phyloP scores from a whole-genome alignment of 2,113 vertebrate species.

The Amia ocellicauda region DNA sequence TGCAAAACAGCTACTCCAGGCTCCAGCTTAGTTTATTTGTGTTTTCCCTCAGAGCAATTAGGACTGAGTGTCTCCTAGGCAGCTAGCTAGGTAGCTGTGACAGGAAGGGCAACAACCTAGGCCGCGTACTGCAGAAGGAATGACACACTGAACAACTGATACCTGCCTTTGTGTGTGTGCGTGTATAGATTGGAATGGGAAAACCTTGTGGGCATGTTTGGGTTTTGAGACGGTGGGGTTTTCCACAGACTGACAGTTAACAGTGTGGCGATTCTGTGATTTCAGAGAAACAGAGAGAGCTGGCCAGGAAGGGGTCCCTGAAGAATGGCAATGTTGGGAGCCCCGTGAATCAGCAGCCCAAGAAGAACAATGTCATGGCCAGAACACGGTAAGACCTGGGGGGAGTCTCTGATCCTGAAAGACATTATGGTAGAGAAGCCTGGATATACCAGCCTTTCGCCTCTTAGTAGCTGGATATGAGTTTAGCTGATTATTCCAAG shows the following conservation, averaged over 20 bases:
- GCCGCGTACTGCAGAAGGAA: too few relatives aligned
- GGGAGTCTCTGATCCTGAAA: too few relatives aligned
- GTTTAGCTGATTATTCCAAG: too few relatives aligned
- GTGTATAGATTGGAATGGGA: too few relatives aligned
- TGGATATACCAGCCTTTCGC: too few relatives aligned
- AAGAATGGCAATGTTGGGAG: constrained; percentile 90
- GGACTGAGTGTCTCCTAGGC: neutral
- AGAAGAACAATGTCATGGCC: constrained; percentile 98
- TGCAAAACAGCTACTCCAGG: neutral
- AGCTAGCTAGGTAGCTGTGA: too few relatives aligned
- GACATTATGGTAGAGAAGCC: too few relatives aligned
- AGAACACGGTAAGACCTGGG: constrained; percentile 79
- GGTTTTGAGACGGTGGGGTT: neutral
- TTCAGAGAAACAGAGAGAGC: constrained; percentile 94
- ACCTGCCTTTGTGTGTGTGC: too few relatives aligned
- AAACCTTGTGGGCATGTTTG: neutral
- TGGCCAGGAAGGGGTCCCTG: constrained; percentile 91
- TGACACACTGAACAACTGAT: too few relatives aligned
- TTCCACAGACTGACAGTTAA: neutral
- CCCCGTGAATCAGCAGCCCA: constrained; percentile 96
- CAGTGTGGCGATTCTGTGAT: constrained; percentile 43
- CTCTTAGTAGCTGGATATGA: too few relatives aligned
- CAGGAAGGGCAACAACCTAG: too few relatives aligned
- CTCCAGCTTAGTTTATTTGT: neutral
- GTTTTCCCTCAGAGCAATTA: neutral